Evolutionary conservation across 2,113 vertebrate genomes (phyloP), one percentile per base, ranked within the genome.

Genomic region (Beaufortia kweichowensis): DNA sequence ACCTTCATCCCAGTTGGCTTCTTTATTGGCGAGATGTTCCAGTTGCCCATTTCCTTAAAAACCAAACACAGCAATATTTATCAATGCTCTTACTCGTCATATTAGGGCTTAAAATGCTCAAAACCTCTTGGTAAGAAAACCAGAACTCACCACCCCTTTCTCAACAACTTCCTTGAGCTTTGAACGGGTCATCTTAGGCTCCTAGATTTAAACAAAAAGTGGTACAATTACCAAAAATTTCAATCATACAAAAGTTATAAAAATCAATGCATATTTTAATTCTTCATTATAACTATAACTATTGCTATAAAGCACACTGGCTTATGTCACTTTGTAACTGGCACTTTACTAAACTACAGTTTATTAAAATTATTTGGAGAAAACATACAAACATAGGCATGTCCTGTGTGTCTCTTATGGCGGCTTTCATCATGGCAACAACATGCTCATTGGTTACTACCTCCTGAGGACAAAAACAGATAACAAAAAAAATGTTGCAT

Each of bases 171-270:
- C 94, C 79, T 94, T 99, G 64, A 98, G 89, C 80, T 96, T 96
- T 68, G 96, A 98, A n/a, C 97, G 93, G 17, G 97, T 99, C 96
- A 99, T 97, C 87, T 99, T 98, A 23, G 95, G 95, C 66, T 99
- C 97, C 97, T 99, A 81, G 29, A 28, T 60, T 77, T 72, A 7
- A 71, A 55, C n/a, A 14, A 55, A 0, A n/a, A 39, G 8, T 71
- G 15, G 79, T 0, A 61, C 1, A 2, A 24, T 0, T 53, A 15
- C 21, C 19, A 31, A 26, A 24, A 43, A 12, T 39, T 39, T 39
- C 21, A 62, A 48, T 23, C 67, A 17, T 10, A 23, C 11, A n/a
- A 57, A 21, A 62, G 3, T 11, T 5, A 3, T 26, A 29, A 48
- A 31, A 5, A n/a, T 53, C 48, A 53, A 53, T 2, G 21, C n/a